Evolutionary conservation across 2,113 vertebrate species (phyloP), one percentile per base, ranked within the genome.

Genomic region (Plestiodon gilberti): DNA sequence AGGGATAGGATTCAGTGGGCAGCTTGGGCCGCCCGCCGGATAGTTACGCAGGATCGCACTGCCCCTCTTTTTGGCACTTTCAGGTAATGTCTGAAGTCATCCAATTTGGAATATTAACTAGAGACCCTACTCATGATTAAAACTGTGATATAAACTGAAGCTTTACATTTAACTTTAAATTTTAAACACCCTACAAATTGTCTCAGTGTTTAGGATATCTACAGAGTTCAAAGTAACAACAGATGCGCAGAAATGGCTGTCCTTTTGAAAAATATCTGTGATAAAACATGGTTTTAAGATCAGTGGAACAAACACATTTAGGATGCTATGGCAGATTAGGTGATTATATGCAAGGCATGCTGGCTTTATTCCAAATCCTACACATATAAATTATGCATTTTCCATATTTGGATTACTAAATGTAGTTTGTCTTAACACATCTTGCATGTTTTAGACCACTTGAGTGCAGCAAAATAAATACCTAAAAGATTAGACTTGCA

Each of bases 221-320:
- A 80, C 52, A 40, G 59, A 23, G 22, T 40, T 79, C 59, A 79
- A 64, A 13, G 35, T 28, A 79, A 28, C 14, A 64, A 23, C 38
- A 81, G 23, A 59, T n/a, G n/a, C 43, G 13, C 6, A 43, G 3
- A 76, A 78, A 33, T 23, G 18, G 33, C 20, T 35, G 55, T 4
- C 61, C 25, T 43, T 81, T 38, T 64, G 62, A 25, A 81, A 65
- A 43, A 10, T 17, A 20, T 57, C 10, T 18, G 3, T 55, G 14
- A 77, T 25, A 71, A 40, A 75, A 30, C 28, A 23, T 15, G 10
- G 25, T 52, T 75, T 75, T 75, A 52, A 28, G 14, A 76, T 43
- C 43, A 23, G 71, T 30, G 83, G 82, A 61, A 55, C 89, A 90
- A 80, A 70, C 81, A 90, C 81, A 86, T 28, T 43, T 85, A 57